Base-by-base conservation (phyloP, 2,888 invertebrate species). In the Gonocerus acuteangulatus region DNA sequence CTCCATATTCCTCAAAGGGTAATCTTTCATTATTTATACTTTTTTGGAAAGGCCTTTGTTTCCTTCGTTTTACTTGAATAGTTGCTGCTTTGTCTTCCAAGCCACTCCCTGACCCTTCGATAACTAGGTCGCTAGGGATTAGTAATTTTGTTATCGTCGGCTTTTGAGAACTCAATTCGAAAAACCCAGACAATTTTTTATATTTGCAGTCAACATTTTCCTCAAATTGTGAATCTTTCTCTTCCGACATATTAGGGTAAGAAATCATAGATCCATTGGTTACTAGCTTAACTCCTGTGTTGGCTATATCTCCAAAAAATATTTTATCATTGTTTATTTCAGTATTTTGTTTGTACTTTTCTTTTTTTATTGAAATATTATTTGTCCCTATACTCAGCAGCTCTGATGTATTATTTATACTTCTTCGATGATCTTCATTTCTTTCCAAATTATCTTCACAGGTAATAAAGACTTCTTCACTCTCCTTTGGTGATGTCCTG, bases 171-270 rank as follows among this genome's bases (percentile, higher is more conserved):
- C 42, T 39, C 16, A 15, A 21, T 42, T 54, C 54, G 13, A 54
- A 54, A 15, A 54, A 54, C n/a, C 36, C 36, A 22, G 22, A 21
- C 39, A 54, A 23, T 54, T 54, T 54, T 16, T 16, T 42, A 42
- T 16, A 42, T 42, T 42, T 42, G n/a, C 18, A 4, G 3, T n/a
- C 6, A 42, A 6, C 13, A 15, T 42, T 13, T 27, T 9, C 27
- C n/a, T n/a, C n/a, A n/a, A n/a, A n/a, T n/a, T n/a, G n/a, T 6
- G 27, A 27, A 9, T 27, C 27, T 27, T 27, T 27, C 9, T 27
- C 9, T 6, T 27, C 27, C 4, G 27, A 27, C 27, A 6, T 4
- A 6, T 9, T 4, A 27, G 27, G 27, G 4, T 6, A 27, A 9
- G 27, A 27, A 27, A 27, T 9, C 9, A 9, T 9, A 27, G 4